Conservation (phyloP, 1,140 invertebrate species). For the Tetraneura akinire region DNA sequence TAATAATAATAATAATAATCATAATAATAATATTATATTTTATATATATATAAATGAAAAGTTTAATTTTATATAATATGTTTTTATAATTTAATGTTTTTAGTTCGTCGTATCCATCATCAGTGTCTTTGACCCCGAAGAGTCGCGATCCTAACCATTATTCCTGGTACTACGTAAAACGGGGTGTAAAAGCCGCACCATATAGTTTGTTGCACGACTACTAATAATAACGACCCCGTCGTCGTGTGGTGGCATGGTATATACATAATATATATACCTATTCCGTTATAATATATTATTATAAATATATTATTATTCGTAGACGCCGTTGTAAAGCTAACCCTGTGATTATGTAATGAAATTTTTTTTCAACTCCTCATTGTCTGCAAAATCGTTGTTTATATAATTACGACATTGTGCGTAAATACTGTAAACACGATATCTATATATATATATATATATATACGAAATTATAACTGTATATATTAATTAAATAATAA, state of each 20-base stretch:
- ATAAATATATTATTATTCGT: background rate
- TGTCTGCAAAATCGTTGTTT: slow-evolving; percentile 21
- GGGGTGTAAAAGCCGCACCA: too few relatives aligned
- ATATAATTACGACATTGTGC: slow-evolving; percentile 1
- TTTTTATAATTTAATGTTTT: background rate
- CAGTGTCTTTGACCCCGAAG: background rate
- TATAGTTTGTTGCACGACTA: too few relatives aligned
- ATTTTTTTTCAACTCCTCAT: background rate
- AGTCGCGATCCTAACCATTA: background rate
- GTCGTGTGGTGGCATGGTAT: background rate
- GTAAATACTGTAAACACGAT: slow-evolving; percentile 29
- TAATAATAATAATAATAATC: too few relatives aligned
- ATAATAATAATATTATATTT: too few relatives aligned
- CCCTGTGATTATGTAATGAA: slow-evolving; percentile 13
- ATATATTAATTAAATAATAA: slow-evolving; percentile 22
- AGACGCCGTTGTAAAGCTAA: background rate
- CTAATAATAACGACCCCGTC: too few relatives aligned
- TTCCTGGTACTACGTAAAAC: background rate
- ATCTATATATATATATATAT: too few relatives aligned
- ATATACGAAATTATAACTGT: slow-evolving; percentile 19
- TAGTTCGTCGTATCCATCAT: background rate
- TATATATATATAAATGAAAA: background rate
- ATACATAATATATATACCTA: too few relatives aligned
- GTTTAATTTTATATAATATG: slow-evolving; percentile 6
- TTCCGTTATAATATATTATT: background rate